Percentiles rank a stretch among this genome's conserved stretches.
Evolutionary conservation across 37 sponge, comb jelly and placozoan genomes (phyloP).

Genomic region (Spongilla lacustris): DNA sequence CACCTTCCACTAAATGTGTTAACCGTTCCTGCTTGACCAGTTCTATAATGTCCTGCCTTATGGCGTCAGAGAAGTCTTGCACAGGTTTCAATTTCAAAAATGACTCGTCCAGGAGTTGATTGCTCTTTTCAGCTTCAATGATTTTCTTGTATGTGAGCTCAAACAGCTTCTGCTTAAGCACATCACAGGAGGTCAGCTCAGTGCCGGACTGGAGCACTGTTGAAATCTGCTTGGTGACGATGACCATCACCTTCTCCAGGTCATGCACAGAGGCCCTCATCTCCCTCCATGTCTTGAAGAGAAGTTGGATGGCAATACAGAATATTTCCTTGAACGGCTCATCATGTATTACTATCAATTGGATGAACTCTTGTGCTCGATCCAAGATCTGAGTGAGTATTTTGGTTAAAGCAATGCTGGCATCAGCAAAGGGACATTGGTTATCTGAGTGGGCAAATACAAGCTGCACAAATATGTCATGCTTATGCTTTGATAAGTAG

Average conservation of each 20-base stretch:
- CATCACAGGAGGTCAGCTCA: constrained; percentile 59
- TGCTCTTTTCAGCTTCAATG: constrained; percentile 69
- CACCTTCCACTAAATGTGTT: constrained; percentile 79
- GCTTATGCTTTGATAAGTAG: constrained; percentile 74
- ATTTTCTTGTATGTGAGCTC: constrained; percentile 83
- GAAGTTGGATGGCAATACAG: constrained; percentile 84
- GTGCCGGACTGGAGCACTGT: constrained; percentile 58
- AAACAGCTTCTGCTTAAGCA: constrained; percentile 56
- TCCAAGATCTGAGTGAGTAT: constrained; percentile 84
- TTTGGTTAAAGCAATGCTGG: constrained; percentile 77
- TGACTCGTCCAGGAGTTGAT: constrained; percentile 66
- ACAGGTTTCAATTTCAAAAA: constrained; percentile 82
- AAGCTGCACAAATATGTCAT: constrained; percentile 65
- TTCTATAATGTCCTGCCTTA: constrained; percentile 61
- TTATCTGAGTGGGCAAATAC: constrained; percentile 61
- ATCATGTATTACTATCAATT: constrained; percentile 73
- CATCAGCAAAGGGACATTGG: constrained; percentile 89
- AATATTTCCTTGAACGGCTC: constrained; percentile 89
- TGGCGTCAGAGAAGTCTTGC: constrained; percentile 55
- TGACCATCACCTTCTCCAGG: constrained; percentile 92
- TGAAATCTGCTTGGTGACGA: constrained; percentile 87
- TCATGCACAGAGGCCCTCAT: constrained; percentile 92
- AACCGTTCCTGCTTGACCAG: constrained; percentile 78
- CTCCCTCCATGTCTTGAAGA: constrained; percentile 98
- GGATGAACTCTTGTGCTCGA: constrained; percentile 80